Base-by-base conservation (phyloP, 1,140 invertebrate species). In the Aphidius gifuensis region DNA sequence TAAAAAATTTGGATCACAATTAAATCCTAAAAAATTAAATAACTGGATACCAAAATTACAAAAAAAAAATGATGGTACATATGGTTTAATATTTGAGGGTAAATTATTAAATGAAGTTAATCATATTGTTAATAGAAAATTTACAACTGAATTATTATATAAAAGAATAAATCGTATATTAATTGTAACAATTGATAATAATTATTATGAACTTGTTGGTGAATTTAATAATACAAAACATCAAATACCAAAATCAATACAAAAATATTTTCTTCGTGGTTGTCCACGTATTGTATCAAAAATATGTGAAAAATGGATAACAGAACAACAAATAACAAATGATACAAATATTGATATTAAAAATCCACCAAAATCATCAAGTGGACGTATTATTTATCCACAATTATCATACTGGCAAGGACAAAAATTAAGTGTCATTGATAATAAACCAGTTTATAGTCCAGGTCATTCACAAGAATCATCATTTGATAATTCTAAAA, bases 261-360 rank as follows among this genome's bases (percentile, higher is more conserved):
- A 71, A 6, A 68, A 60, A 45, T 42, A 67, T 11, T 77, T 73
- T 63, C 61, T 64, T 16, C 39, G 65, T 32, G 75, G 75, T 32
- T 78, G 76, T 64, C 76, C 76, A n/a, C 8, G 23, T 8, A 68
- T 64, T 1, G 72, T 78, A n/a, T 39, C 69, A 2, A 11, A 68
- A 23, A 75, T 78, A 66, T 76, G 74, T 47, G 44, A 67, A 53
- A 63, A 50, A 21, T 78, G 76, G 76, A 55, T 66, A 6, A 57
- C 32, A 50, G 61, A 59, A 49, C 23, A 61, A 5, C 5, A 8
- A 40, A 32, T 16, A 55, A 45, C n/a, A 47, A n/a, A 47, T 21
- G n/a, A 43, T 40, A 9, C 9, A 9, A 51, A 62, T 4, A 40
- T 63, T 9, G 47, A 68, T 8, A 60, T 7, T 7, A 11, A 61